Percentiles rank a stretch among this genome's conserved stretches.
These are phyloP conservation scores for Promerops cafer DNA, from an alignment of 2,113 vertebrate genomes.

Conservation along the genomic window DNA sequence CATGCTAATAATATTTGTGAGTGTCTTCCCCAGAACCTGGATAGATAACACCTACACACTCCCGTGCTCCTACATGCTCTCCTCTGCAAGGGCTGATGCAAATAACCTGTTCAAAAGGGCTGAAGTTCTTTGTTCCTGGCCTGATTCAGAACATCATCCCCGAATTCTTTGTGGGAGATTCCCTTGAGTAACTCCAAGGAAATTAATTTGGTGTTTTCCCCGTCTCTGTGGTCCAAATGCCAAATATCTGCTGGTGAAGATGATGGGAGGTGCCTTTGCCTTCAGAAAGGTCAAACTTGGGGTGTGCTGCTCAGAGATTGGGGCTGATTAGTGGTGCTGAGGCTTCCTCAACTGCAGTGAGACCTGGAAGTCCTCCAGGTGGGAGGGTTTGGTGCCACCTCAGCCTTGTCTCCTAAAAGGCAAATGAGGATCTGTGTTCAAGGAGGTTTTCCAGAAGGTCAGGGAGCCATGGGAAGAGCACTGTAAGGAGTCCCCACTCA, in stretches of 20 bases:
- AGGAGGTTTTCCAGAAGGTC: neutral
- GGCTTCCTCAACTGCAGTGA: neutral
- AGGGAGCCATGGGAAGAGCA: neutral
- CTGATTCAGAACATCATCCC: neutral
- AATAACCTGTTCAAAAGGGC: neutral
- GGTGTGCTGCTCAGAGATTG: neutral
- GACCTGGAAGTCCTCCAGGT: neutral
- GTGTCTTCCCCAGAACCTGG: constrained; percentile 32
- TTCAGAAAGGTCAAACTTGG: neutral
- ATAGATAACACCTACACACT: constrained; percentile 24
- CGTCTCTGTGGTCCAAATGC: rapidly evolving
- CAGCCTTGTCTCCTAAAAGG: neutral
- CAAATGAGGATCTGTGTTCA: neutral
- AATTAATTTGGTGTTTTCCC: neutral
- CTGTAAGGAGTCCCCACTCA: neutral
- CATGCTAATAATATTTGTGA: constrained; percentile 49
- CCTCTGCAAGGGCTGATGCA: constrained; percentile 10
- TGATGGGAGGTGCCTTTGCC: neutral
- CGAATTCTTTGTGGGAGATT: neutral
- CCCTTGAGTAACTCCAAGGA: neutral
- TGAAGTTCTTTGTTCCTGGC: neutral
- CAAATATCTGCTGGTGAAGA: neutral
- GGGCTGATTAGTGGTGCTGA: neutral
- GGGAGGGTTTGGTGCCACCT: neutral
- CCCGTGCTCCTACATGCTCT: neutral